phyloP scores from a whole-genome alignment of 2,888 invertebrate genomes.

The Bursaphelenchus okinawaensis region DNA sequence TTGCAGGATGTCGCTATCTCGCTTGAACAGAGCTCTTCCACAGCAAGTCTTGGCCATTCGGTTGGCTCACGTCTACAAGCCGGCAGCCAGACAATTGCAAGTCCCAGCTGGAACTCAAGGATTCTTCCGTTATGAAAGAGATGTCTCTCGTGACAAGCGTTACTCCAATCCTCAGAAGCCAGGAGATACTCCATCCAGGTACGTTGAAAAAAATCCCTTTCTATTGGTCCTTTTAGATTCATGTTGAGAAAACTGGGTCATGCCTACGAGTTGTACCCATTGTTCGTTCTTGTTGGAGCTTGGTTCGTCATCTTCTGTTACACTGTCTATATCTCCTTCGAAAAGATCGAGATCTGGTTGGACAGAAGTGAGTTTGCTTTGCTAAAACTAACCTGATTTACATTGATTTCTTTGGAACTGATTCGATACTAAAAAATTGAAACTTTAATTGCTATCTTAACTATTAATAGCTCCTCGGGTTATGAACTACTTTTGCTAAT shows the following conservation, averaged over 20 bases:
- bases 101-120: constrained; percentile 1
- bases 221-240: constrained; percentile 34
- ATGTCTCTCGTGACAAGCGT: constrained; percentile 45
- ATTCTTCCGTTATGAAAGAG: constrained; percentile 41
- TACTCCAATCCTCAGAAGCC: constrained; percentile 46
- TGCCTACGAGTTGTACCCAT: constrained; percentile 52
- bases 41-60: background rate
- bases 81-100: background rate
- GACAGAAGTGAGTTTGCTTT: constrained; percentile 43
- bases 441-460: too few relatives aligned
- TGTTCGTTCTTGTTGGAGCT: constrained; percentile 37
- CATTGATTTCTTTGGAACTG: too few relatives aligned
- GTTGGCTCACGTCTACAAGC: background rate
- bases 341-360: constrained; percentile 50
- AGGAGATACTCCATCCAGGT: constrained; percentile 48
- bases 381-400: background rate
- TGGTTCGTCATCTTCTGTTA: constrained; percentile 45
- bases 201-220: background rate
- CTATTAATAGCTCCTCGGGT: too few relatives aligned
- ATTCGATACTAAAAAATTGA: too few relatives aligned
- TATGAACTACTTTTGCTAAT: too few relatives aligned
- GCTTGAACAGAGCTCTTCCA: background rate
- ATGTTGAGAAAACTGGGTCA: constrained; percentile 43
- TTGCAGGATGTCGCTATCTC: background rate
- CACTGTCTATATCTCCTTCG: constrained; percentile 44